These are phyloP conservation scores for Diplodus sargus DNA, from an alignment of 2,797 vertebrate species.

Conservation along the genomic window DNA sequence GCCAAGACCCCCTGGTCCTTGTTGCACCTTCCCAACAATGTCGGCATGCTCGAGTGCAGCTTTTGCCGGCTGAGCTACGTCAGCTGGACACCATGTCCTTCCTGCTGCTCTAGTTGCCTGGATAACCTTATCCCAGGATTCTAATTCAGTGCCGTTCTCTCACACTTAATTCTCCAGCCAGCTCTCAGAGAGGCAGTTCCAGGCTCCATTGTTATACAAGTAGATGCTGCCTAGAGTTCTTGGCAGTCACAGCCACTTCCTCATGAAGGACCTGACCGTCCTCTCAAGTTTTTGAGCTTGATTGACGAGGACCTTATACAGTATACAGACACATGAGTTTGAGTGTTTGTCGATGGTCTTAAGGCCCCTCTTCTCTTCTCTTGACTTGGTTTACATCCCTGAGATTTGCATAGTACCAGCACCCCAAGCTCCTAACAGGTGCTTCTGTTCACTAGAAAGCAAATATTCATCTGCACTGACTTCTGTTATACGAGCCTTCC, in stretches of 20 bases:
- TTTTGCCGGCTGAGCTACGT: not conserved
- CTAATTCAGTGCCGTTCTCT: not conserved
- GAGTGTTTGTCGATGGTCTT: not conserved
- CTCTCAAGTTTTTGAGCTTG: slow-evolving; percentile 9
- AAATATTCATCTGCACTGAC: not conserved
- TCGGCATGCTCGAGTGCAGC: slow-evolving; percentile 6
- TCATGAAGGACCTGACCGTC: slow-evolving; percentile 13
- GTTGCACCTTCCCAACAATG: not conserved
- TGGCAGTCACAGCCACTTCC: slow-evolving; percentile 1
- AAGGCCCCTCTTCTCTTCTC: not conserved
- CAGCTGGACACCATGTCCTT: not conserved
- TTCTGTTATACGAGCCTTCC: not conserved
- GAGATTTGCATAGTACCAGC: not conserved
- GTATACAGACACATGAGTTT: not conserved
- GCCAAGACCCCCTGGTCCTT: not conserved
- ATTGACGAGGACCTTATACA: not conserved
- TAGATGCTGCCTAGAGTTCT: not conserved
- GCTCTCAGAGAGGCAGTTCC: not conserved
- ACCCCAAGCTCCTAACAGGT: not conserved
- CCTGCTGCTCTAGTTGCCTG: not conserved
- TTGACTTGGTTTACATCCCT: not conserved
- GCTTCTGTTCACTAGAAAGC: not conserved
- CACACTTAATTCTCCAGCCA: not conserved
- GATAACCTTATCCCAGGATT: not conserved
- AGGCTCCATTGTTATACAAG: slow-evolving; percentile 5